These are phyloP conservation scores for Trisateles emortualis DNA, from an alignment of 2,888 invertebrate genomes.

Conservation along the genomic window DNA sequence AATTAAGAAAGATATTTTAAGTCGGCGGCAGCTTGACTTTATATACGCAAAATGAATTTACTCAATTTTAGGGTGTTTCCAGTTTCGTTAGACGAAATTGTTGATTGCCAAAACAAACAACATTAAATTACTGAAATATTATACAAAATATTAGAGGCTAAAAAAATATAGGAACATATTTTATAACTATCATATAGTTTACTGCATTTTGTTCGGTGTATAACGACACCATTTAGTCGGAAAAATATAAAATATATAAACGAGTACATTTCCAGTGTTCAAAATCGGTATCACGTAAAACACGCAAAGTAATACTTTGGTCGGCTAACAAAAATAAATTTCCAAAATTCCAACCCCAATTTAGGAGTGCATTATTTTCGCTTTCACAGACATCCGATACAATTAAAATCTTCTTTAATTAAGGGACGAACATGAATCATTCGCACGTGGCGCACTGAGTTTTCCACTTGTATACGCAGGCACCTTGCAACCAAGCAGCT, in stretches of 20 bases:
- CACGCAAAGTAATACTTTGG: conserved; percentile 80
- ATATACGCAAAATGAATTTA: conserved; percentile 84
- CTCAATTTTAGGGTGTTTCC: conserved; percentile 79
- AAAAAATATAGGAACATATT: conserved; percentile 5
- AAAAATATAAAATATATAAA: conserved; percentile 25
- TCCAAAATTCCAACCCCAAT: conserved; percentile 81
- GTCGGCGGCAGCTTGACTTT: conserved; percentile 85
- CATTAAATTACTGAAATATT: not conserved
- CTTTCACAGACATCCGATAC: conserved; percentile 87
- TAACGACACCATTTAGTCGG: conserved; percentile 20
- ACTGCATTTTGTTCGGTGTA: conserved; percentile 15
- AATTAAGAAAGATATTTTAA: conserved; percentile 87
- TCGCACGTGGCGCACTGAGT: conserved; percentile 87
- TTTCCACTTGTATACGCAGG: conserved; percentile 82
- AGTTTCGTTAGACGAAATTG: conserved; percentile 61
- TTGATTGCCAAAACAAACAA: conserved; percentile 38
- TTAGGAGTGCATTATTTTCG: conserved; percentile 87
- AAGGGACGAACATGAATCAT: conserved; percentile 86
- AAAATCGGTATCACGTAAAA: conserved; percentile 61
- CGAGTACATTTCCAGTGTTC: conserved; percentile 49
- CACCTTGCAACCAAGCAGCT: conserved; percentile 66
- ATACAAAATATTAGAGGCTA: not conserved
- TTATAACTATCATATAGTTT: conserved; percentile 18
- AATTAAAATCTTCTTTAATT: conserved; percentile 88
- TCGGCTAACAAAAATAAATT: conserved; percentile 78